Percentiles rank a stretch among this genome's conserved stretches.
Evolutionary conservation across 2,113 vertebrate genomes (phyloP).

Genomic region (Donacobius atricapilla): DNA sequence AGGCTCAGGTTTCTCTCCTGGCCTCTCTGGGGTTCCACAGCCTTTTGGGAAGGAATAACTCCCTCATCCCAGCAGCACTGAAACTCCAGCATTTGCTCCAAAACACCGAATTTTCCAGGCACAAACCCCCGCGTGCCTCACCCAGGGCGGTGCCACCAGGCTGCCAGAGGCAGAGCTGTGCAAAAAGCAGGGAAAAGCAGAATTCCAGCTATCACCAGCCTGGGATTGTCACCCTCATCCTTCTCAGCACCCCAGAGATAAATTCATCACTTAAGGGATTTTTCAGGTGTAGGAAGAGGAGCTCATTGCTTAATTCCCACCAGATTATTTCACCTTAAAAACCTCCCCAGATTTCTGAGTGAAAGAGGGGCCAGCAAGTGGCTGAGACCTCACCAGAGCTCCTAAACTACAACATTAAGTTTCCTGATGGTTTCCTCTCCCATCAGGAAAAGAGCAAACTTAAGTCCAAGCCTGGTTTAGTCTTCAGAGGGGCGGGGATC

Average conservation of each 20-base stretch:
- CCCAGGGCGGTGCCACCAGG: neutral
- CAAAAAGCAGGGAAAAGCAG: neutral
- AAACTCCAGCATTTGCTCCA: neutral
- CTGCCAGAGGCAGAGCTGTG: neutral
- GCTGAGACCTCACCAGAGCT: neutral
- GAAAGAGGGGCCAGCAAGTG: neutral
- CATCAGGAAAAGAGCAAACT: neutral
- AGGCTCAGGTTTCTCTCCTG: conserved; percentile 3
- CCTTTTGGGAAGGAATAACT: neutral
- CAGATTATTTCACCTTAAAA: neutral
- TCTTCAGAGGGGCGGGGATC: neutral
- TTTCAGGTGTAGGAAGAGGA: neutral
- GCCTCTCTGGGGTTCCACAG: neutral
- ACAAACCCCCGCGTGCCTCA: accelerated
- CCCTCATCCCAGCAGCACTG: neutral
- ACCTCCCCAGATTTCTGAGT: neutral
- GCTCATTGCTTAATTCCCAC: neutral
- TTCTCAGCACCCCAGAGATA: neutral
- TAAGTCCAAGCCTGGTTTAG: neutral
- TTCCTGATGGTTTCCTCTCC: neutral
- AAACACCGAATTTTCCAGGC: neutral
- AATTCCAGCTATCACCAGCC: neutral
- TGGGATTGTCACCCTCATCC: accelerated
- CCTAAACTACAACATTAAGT: accelerated
- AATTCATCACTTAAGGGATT: too few species aligned